Conservation (phyloP, 2,113 vertebrate genomes). For the Aix galericulata region DNA sequence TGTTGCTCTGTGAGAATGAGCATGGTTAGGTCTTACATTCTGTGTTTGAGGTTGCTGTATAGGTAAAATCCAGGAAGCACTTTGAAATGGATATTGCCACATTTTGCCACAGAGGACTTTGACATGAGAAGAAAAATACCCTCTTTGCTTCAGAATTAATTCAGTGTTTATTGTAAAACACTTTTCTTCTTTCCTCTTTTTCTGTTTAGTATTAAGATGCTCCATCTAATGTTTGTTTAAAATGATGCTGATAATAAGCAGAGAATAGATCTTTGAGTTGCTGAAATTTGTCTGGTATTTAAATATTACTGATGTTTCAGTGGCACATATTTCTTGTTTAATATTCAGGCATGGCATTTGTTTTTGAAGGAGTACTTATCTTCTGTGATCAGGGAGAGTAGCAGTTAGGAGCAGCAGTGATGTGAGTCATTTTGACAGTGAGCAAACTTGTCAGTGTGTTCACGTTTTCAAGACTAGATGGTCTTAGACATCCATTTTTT, state of each 20-base stretch:
- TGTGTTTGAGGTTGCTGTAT: background rate
- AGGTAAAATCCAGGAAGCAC: background rate
- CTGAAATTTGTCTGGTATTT: background rate
- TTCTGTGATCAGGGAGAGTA: background rate
- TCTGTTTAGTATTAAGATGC: background rate
- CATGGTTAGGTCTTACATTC: background rate
- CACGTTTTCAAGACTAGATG: constrained; percentile 53
- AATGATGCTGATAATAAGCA: background rate
- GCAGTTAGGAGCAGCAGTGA: constrained; percentile 27
- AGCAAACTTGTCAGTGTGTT: constrained; percentile 52
- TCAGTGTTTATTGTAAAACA: background rate
- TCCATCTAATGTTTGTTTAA: background rate
- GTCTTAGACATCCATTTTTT: constrained; percentile 47
- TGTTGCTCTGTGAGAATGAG: background rate
- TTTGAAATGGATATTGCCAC: background rate
- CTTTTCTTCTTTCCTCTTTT: background rate
- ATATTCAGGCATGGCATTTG: background rate
- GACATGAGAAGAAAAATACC: background rate
- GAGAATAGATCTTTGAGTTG: background rate
- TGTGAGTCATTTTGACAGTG: constrained; percentile 15
- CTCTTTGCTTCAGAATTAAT: background rate
- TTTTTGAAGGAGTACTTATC: background rate
- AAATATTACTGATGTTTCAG: background rate
- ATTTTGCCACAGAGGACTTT: background rate
- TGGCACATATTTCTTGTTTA: background rate